A percentile compares a stretch with the other conserved stretches of the same genome.
Conservation (phyloP, 2,888 invertebrate species). For the Willowsia nigromaculata region DNA sequence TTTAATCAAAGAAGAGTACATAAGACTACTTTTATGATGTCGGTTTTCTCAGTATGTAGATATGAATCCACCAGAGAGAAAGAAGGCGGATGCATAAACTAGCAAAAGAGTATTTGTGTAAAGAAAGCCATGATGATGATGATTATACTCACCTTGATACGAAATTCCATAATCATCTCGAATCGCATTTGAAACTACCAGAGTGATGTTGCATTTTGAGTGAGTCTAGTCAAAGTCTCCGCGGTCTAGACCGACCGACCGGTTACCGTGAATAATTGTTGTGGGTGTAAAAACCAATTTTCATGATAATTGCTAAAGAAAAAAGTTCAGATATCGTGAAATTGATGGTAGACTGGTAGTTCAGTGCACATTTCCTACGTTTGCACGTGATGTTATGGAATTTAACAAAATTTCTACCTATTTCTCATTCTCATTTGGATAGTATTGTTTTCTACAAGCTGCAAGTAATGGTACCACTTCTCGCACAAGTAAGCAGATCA, state of each 20-base stretch:
- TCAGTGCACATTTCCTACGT: not conserved
- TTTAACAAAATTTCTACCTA: not conserved
- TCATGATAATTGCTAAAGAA: constrained; percentile 28
- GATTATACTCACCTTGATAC: not conserved
- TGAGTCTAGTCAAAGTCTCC: not conserved
- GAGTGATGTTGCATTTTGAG: not conserved
- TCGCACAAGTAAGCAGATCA: not conserved
- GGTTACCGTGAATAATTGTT: constrained; percentile 50
- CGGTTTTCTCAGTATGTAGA: not conserved
- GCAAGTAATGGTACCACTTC: not conserved
- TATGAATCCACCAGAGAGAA: not conserved
- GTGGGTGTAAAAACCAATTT: constrained; percentile 53
- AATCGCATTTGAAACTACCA: not conserved
- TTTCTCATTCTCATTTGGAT: not conserved
- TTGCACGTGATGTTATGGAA: not conserved
- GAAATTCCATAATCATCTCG: not conserved
- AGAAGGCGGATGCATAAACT: not conserved
- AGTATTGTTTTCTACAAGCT: not conserved
- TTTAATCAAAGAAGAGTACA: constrained; percentile 34
- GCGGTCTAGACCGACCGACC: constrained; percentile 14
- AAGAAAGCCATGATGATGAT: not conserved
- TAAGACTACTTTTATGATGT: not conserved
- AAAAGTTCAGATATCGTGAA: constrained; percentile 17
- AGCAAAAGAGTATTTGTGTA: not conserved
- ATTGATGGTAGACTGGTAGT: not conserved